Conservation (phyloP, 2,113 vertebrate genomes). For the Pontoporia blainvillei region DNA sequence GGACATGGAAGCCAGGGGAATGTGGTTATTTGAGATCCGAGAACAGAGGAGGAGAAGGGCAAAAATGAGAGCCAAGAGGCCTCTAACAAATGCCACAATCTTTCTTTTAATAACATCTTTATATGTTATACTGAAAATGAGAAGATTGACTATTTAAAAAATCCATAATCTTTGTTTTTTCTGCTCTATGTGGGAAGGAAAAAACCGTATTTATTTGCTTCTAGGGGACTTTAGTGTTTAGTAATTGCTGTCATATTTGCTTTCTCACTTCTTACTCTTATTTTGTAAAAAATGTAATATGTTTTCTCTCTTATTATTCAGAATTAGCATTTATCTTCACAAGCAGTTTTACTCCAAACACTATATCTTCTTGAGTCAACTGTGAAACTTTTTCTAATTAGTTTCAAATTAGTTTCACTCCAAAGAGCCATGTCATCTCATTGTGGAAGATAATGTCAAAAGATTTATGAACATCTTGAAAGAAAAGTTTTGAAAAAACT, state of each 20-base stretch:
- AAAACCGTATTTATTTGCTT: neutral
- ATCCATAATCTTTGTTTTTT: neutral
- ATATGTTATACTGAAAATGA: neutral
- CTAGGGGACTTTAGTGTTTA: neutral
- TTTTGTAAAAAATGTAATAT: neutral
- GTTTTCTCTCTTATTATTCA: neutral
- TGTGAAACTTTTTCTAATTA: neutral
- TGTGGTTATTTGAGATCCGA: neutral
- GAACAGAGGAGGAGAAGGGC: neutral
- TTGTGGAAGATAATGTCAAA: neutral
- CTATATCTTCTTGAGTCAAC: neutral
- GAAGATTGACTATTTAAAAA: neutral
- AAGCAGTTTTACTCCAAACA: neutral
- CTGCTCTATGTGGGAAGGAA: neutral
- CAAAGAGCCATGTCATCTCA: neutral
- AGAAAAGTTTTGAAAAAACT: neutral
- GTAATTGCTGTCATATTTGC: neutral
- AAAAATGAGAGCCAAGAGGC: neutral
- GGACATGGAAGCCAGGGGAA: neutral
- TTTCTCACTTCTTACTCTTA: neutral
- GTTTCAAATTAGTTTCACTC: neutral
- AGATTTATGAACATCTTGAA: neutral
- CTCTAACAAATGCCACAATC: neutral
- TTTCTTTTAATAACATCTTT: neutral
- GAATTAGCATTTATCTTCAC: neutral